phyloP scores from a whole-genome alignment of 2,888 invertebrate genomes.

The Melieria picta region DNA sequence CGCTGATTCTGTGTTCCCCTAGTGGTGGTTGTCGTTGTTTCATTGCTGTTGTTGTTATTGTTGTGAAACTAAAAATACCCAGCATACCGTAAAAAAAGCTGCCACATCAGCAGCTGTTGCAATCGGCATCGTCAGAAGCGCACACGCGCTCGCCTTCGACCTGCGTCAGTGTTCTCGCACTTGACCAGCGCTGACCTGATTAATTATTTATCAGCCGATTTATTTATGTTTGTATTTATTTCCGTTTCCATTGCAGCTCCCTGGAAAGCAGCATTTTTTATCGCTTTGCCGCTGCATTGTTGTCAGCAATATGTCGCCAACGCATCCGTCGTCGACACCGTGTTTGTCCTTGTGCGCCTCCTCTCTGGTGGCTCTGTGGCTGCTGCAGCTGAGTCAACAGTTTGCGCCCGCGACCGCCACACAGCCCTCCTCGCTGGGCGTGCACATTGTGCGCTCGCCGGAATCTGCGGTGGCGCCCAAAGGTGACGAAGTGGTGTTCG shows the following conservation, averaged over 20 bases:
- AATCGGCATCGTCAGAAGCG: too few relatives aligned
- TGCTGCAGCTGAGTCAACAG: conserved; percentile 12
- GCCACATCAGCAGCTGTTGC: too few relatives aligned
- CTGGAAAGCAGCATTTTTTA: background rate
- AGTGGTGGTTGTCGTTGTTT: background rate
- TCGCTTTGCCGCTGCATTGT: too few relatives aligned
- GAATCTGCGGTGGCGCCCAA: conserved; percentile 83
- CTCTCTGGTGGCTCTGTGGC: conserved; percentile 4
- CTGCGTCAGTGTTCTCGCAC: too few relatives aligned
- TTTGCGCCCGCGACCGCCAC: conserved; percentile 18
- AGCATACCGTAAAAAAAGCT: too few relatives aligned
- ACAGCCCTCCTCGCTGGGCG: conserved; percentile 67
- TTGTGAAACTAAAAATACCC: too few relatives aligned
- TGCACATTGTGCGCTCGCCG: conserved; percentile 79
- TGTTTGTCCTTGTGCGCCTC: background rate
- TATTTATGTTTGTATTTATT: conserved; percentile 13
- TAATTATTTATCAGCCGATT: conserved; percentile 20
- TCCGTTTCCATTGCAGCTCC: conserved; percentile 7
- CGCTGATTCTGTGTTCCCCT: background rate
- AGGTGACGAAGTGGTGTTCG: conserved; percentile 83
- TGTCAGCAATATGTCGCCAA: background rate
- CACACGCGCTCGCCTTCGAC: too few relatives aligned
- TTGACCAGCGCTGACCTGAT: conserved; percentile 16
- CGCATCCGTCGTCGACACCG: background rate
- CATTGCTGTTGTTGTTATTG: too few relatives aligned